Percentiles rank a stretch among this genome's conserved stretches.
Conservation (phyloP, 2,113 vertebrate species). For the Leptodactylus fuscus region DNA sequence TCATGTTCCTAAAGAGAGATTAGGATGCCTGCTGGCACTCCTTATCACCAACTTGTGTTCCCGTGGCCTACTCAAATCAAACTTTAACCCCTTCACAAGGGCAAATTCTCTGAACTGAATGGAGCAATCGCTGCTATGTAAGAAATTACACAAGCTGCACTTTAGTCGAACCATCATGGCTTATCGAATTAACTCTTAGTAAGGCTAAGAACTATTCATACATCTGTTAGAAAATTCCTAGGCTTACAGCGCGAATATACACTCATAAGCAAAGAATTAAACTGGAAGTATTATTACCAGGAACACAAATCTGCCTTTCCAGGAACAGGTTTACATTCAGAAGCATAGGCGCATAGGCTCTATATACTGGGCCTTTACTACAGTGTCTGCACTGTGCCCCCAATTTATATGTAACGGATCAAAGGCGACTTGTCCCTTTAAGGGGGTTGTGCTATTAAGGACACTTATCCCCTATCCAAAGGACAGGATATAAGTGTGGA, state of each 20-base stretch:
- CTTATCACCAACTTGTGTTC: constrained; percentile 52
- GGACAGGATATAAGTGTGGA: too few relatives aligned
- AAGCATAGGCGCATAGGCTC: background rate
- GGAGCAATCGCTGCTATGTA: constrained; percentile 52
- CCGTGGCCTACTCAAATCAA: constrained; percentile 47
- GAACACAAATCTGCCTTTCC: background rate
- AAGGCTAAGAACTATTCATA: background rate
- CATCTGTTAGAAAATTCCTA: too few relatives aligned
- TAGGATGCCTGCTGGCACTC: constrained; percentile 40
- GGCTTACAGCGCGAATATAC: too few relatives aligned
- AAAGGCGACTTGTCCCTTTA: too few relatives aligned
- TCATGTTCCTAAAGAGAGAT: constrained; percentile 51
- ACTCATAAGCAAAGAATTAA: too few relatives aligned
- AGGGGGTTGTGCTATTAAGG: too few relatives aligned
- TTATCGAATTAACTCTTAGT: constrained; percentile 28
- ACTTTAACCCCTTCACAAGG: constrained; percentile 61
- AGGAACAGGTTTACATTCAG: background rate
- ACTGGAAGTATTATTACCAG: background rate
- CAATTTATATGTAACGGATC: background rate
- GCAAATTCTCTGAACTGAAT: constrained; percentile 58
- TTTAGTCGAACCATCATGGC: constrained; percentile 24
- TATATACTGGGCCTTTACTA: background rate
- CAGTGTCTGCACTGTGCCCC: background rate
- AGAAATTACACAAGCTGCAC: constrained; percentile 57
- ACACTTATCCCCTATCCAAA: too few relatives aligned